Evolutionary conservation across 2,113 vertebrate species (phyloP).

Genomic region (Panthera uncia): DNA sequence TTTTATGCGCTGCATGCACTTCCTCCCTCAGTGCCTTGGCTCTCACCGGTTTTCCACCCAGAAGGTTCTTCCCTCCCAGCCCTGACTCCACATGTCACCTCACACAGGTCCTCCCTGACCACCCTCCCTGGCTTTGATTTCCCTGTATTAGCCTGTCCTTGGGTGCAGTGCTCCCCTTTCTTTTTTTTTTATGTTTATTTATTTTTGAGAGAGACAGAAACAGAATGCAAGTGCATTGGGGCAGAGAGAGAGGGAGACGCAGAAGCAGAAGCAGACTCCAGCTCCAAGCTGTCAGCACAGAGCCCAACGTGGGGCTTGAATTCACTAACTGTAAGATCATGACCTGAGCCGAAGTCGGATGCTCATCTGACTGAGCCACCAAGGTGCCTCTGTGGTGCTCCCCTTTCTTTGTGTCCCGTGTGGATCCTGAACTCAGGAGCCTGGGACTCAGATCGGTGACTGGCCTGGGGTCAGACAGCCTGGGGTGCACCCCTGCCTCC

Average conservation of each 20-base stretch:
- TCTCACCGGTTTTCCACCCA: background rate
- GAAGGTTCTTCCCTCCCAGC: background rate
- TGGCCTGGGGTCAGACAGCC: accelerated
- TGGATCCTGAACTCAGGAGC: background rate
- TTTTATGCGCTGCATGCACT: background rate
- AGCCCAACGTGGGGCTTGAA: too few species aligned
- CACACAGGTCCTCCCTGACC: background rate
- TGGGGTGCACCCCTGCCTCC: background rate
- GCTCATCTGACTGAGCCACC: too few species aligned
- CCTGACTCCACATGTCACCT: background rate
- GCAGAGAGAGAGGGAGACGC: too few species aligned
- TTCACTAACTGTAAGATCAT: too few species aligned
- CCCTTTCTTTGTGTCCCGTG: background rate
- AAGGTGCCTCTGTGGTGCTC: too few species aligned
- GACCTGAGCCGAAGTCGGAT: too few species aligned
- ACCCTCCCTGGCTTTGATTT: background rate
- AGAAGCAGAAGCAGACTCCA: too few species aligned
- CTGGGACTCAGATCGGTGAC: background rate
- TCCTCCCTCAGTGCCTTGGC: background rate
- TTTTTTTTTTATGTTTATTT: background rate
- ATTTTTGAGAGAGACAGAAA: too few species aligned
- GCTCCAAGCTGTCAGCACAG: too few species aligned
- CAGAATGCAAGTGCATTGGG: too few species aligned
- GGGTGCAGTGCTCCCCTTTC: background rate
- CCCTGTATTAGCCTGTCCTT: background rate